Evolutionary conservation across 2,888 invertebrate species (phyloP).

Genomic region (Melanotus villosus): DNA sequence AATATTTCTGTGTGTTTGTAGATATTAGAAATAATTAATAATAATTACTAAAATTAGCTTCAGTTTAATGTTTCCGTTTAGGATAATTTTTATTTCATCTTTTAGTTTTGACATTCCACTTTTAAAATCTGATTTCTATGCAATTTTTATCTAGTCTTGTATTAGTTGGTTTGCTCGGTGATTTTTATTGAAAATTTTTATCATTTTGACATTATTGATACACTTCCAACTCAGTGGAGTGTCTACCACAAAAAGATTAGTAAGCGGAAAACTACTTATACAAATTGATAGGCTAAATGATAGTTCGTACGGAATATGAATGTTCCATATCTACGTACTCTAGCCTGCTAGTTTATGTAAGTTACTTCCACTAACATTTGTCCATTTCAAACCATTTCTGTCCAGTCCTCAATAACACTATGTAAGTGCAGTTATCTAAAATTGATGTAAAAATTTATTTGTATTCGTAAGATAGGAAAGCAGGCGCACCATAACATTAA

Average conservation of each 20-base stretch:
- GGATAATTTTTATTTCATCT: neutral
- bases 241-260: constrained; percentile 2
- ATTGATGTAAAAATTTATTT: constrained; percentile 48
- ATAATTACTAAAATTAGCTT: constrained; percentile 19
- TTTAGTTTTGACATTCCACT: constrained; percentile 48
- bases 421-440: constrained; percentile 46
- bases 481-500: constrained; percentile 34
- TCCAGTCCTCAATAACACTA: constrained; percentile 57
- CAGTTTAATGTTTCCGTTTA: neutral
- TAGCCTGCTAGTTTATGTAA: constrained; percentile 33
- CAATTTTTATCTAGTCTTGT: constrained; percentile 61
- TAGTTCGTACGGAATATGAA: neutral
- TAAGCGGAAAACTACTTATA: constrained; percentile 3
- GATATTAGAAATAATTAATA: constrained; percentile 51
- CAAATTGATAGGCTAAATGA: constrained; percentile 12
- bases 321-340: constrained; percentile 18
- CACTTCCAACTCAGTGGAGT: constrained; percentile 15
- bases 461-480: constrained; percentile 30
- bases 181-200: constrained; percentile 45
- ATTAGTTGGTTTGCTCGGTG: constrained; percentile 63
- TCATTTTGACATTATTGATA: neutral
- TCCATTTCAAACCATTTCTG: constrained; percentile 62
- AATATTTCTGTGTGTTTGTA: constrained; percentile 62
- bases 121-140: constrained; percentile 34
- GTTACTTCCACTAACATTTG: constrained; percentile 47